Percentiles rank a stretch among this genome's conserved stretches.
phyloP scores from a whole-genome alignment of 2,113 vertebrate species.

The Alligator sinensis region DNA sequence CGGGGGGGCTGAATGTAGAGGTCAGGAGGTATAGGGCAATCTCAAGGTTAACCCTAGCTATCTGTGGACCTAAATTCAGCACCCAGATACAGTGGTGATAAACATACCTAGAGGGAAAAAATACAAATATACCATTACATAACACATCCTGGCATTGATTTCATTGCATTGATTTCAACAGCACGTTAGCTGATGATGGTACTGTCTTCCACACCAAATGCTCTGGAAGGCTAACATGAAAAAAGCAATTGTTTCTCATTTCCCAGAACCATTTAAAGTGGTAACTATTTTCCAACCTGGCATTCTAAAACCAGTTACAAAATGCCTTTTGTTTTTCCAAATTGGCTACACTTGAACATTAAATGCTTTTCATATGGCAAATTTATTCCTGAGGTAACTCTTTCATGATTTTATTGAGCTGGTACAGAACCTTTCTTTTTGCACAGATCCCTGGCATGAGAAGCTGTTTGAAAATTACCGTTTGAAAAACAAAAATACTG shows the following conservation, averaged over 20 bases:
- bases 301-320: background rate
- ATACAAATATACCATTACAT: background rate
- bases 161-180: background rate
- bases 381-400: background rate
- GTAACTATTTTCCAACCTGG: background rate
- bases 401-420: background rate
- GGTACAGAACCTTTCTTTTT: background rate
- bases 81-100: background rate
- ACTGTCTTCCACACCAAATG: background rate
- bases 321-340: background rate
- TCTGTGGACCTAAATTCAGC: too few relatives aligned
- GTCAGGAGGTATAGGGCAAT: too few relatives aligned
- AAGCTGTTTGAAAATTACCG: background rate
- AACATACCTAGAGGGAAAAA: accelerated
- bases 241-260: conserved; percentile 1
- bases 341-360: background rate
- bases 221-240: background rate
- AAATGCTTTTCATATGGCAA: background rate
- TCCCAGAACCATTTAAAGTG: background rate
- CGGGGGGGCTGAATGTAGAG: too few relatives aligned
- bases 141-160: background rate
- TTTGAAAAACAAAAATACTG: background rate
- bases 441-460: background rate
- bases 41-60: too few relatives aligned
- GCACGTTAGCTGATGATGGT: background rate